phyloP scores from a whole-genome alignment of 2,797 vertebrate genomes.

The Manis javanica region DNA sequence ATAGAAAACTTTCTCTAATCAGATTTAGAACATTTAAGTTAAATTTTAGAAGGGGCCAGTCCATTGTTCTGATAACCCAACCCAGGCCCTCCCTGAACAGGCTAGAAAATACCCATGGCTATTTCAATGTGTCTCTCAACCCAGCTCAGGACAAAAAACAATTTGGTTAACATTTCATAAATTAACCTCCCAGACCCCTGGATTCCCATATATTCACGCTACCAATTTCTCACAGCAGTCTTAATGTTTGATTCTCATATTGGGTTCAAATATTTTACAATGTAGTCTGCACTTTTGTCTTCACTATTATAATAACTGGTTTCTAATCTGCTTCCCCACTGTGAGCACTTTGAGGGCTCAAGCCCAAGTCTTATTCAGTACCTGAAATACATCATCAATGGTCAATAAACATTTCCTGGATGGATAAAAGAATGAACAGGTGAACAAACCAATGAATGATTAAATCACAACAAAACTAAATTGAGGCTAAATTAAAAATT shows the following conservation, averaged over 20 bases:
- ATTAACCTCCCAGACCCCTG: neutral
- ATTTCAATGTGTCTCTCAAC: neutral
- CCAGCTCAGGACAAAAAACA: neutral
- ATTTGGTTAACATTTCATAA: neutral
- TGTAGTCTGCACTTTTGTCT: neutral
- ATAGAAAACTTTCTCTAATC: slow-evolving; percentile 15
- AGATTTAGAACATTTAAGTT: neutral
- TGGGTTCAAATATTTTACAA: neutral
- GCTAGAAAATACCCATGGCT: neutral
- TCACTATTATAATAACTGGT: neutral
- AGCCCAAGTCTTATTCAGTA: neutral
- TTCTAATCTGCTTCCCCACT: neutral
- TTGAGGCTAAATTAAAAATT: neutral
- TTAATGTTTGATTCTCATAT: neutral
- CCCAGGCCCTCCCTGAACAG: neutral
- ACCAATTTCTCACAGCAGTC: neutral
- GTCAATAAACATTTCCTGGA: neutral
- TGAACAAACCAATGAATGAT: neutral
- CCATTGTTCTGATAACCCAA: neutral
- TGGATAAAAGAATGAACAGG: neutral
- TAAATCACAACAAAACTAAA: slow-evolving; percentile 33
- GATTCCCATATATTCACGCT: neutral
- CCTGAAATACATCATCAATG: neutral
- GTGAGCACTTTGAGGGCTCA: neutral
- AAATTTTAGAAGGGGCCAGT: neutral